These are phyloP conservation scores for Callorhinus ursinus DNA, from an alignment of 2,113 vertebrate genomes.

Conservation along the genomic window DNA sequence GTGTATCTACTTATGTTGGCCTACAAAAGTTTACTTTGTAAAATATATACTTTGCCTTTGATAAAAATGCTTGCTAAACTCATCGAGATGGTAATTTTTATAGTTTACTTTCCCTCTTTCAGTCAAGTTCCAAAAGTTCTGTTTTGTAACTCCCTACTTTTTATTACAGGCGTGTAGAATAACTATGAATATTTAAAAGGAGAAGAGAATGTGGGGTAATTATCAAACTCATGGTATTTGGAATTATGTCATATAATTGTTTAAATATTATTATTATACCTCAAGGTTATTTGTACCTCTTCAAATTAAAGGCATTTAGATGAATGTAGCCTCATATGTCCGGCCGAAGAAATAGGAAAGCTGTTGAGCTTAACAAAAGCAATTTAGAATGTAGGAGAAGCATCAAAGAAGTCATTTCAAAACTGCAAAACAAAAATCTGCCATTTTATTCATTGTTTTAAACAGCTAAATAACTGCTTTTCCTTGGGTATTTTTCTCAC, in stretches of 20 bases:
- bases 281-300: neutral
- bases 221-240: neutral
- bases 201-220: neutral
- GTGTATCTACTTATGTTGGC: neutral
- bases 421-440: neutral
- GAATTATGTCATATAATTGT: neutral
- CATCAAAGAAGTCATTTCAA: neutral
- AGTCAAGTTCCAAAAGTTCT: neutral
- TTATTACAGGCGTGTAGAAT: neutral
- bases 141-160: neutral
- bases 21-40: neutral
- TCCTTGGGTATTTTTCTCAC: neutral
- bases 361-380: neutral
- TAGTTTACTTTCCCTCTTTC: neutral
- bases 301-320: neutral
- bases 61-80: neutral
- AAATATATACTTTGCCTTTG: neutral
- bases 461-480: neutral
- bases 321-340: neutral
- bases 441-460: neutral
- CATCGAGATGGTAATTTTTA: neutral
- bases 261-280: neutral
- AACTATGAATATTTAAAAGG: neutral
- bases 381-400: neutral
- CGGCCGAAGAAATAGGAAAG: conserved; percentile 18